Base-by-base conservation (phyloP, 2,797 vertebrate genomes). In the Myotis findleyi region DNA sequence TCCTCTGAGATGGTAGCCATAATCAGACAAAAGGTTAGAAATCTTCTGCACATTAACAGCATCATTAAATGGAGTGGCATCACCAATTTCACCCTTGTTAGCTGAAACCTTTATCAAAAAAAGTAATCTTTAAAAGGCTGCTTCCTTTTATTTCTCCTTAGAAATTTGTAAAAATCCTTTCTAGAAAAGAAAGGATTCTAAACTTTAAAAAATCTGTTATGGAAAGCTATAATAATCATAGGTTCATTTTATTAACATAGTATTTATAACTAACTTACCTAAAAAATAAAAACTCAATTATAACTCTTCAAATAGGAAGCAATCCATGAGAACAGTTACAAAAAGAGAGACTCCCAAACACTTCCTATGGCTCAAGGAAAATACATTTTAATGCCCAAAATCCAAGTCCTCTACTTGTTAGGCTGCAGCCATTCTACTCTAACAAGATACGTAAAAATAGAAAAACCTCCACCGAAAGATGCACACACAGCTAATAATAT, bases 21-120 rank as follows among this genome's bases (percentile, higher is more conserved):
- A 99, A 89, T 99, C 99, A 0, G 99, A 99, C 59, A 99, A 97
- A 95, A 99, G 98, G 96, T 99, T 99, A 16, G 99, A 99, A 86
- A 99, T 99, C 96, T 99, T 99, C 97, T 99, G 99, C 95, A 99
- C 99, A 0, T 99, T 99, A 93, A 99, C 99, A 0, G 99, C 99
- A 23, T 99, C 99, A 6, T 99, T 99, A 83, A 99, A 99, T 0
- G 99, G 99, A 2, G 99, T 99, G 38, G 99, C 99, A 23, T 99
- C 99, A 11, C 99, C 99, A 13, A 99, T 99, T 98, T 99, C 99
- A 44, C 99, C 99, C 97, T 99, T 99, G 98, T 99, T 99, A 8
- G 99, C 99, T 0, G 99, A 99, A 30, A 99, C 99, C 99, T 99
- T 96, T 13, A 9, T 49, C 87, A 92, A 96, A 88, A 49, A 90